Evolutionary conservation across 2,113 vertebrate species (phyloP).

Genomic region (Nothobranchius furzeri): DNA sequence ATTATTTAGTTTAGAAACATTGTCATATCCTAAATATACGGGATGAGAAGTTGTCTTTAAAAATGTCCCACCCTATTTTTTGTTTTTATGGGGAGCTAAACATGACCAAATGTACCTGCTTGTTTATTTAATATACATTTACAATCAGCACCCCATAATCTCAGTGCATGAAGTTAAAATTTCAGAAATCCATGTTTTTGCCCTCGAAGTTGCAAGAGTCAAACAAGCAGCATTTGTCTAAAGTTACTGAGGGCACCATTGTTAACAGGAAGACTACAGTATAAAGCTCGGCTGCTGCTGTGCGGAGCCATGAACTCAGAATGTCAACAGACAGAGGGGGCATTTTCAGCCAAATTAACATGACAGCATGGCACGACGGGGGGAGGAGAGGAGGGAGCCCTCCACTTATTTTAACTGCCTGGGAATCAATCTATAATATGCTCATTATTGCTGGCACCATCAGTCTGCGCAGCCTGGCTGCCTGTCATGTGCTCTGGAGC

Average conservation of each 20-base stretch:
- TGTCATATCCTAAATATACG: no score
- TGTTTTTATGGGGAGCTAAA: no score
- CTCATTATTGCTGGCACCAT: conserved; percentile 44
- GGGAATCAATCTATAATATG: conserved; percentile 30
- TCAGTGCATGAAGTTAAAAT: conserved; percentile 13
- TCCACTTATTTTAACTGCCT: conserved; percentile 33
- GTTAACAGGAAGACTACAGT: conserved; percentile 49
- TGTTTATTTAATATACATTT: no score
- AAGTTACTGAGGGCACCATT: conserved; percentile 65
- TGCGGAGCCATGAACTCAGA: conserved; percentile 59
- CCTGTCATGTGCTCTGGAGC: conserved; percentile 55
- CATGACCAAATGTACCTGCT: no score
- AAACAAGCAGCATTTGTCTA: conserved; percentile 72
- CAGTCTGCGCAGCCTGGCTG: conserved; percentile 28
- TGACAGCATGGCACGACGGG: conserved; percentile 47
- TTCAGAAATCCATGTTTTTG: neutral
- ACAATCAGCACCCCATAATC: no score
- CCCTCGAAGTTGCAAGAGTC: conserved; percentile 43
- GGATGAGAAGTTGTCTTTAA: no score
- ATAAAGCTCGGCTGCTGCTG: conserved; percentile 58
- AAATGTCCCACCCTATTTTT: no score
- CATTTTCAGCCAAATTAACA: conserved; percentile 56
- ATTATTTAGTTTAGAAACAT: no score
- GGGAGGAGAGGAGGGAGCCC: neutral
- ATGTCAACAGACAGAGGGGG: conserved; percentile 63